Evolutionary conservation across 2,113 vertebrate species (phyloP), one percentile per base, ranked within the genome.

Genomic region (Proteles cristata): DNA sequence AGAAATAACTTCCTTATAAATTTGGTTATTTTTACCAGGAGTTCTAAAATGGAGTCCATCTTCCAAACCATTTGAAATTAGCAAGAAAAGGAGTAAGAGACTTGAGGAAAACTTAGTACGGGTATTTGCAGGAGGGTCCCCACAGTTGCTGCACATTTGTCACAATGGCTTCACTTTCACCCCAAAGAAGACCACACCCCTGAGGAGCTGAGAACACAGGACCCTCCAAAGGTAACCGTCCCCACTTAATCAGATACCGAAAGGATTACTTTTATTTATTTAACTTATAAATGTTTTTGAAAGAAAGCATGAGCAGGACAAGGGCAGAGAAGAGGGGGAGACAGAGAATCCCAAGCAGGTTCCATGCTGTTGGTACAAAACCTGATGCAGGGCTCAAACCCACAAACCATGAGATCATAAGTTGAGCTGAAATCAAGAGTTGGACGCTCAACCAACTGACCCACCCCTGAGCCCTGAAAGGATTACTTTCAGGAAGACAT

Each of bases 101-200:
- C n/a, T 8, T 4, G 11, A 53, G 43, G 35, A n/a, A 79, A 53
- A 50, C 28, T 43, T 0, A 10, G 65, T 11, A 4, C 0, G 1
- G 10, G 14, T 55, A 35, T 0, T 55, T 55, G 19, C 55, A 39
- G 31, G 4, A 11, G 26, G 43, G 35, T 73, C 45, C 74, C 43
- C 63, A 53, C 28, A 9, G 65, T 9, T 39, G 28, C 31, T 55
- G 73, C 81, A 65, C 33, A 33, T 25, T 76, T 19, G 53, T 53
- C 11, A 89, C 26, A 43, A 61, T 63, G 39, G 33, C 63, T 73
- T 65, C 45, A 33, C 71, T 71, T 58, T 16, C 43, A 48, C 7
- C 43, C 63, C 28, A 65, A 71, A 61, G 1, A 28, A 71, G 11
- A 16, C 55, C 50, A 7, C 0, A 1, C 33, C 77, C 28, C 63